Evolutionary conservation across 1,140 invertebrate genomes (phyloP).

Genomic region (Colletes latitarsis): DNA sequence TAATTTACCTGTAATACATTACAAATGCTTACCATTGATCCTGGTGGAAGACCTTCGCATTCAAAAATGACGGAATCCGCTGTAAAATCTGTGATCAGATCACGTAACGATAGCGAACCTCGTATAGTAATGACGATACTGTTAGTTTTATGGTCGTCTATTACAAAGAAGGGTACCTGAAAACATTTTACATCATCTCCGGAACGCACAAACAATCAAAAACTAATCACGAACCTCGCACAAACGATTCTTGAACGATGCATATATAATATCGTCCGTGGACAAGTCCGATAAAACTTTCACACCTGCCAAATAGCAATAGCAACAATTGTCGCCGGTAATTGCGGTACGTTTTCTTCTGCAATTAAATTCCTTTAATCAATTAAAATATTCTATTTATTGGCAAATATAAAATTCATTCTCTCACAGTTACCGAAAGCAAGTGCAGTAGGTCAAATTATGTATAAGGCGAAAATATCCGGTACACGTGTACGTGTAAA

Average conservation of each 20-base stretch:
- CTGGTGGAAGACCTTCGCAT: slow-evolving; percentile 86
- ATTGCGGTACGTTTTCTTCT: slow-evolving; percentile 87
- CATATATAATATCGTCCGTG: slow-evolving; percentile 91
- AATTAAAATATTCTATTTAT: not conserved
- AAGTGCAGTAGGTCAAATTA: slow-evolving; percentile 88
- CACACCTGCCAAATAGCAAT: slow-evolving; percentile 93
- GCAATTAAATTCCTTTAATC: not conserved
- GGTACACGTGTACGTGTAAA: slow-evolving; percentile 88
- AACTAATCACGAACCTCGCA: slow-evolving; percentile 84
- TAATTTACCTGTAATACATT: too few species aligned
- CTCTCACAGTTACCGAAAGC: slow-evolving; percentile 83
- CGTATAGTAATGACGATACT: slow-evolving; percentile 92
- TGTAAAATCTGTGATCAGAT: slow-evolving; percentile 94
- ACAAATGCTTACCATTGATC: slow-evolving; percentile 81
- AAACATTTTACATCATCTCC: slow-evolving; percentile 1
- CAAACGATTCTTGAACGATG: slow-evolving; percentile 93
- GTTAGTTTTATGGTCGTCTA: slow-evolving; percentile 90
- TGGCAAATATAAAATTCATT: too few species aligned
- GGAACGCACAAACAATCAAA: not conserved
- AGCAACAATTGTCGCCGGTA: slow-evolving; percentile 93
- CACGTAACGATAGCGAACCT: slow-evolving; percentile 92
- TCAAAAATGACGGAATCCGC: slow-evolving; percentile 90
- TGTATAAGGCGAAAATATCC: slow-evolving; percentile 88
- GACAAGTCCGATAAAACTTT: slow-evolving; percentile 88
- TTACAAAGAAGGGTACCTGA: slow-evolving; percentile 93